These are phyloP conservation scores for Isotomurus palustris DNA, from an alignment of 2,888 invertebrate species.

Conservation along the genomic window DNA sequence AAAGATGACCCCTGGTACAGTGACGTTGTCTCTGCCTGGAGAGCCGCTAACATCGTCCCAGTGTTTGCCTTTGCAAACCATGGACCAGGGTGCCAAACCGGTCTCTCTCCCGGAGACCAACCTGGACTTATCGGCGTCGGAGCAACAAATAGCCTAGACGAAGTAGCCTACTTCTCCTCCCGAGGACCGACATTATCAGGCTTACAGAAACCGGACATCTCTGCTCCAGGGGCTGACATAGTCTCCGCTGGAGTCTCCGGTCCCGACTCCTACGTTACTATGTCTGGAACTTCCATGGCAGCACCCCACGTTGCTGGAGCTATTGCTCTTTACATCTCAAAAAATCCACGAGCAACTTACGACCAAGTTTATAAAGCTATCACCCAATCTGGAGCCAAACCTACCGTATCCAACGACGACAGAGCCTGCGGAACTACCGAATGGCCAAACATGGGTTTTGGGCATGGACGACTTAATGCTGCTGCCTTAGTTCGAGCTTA, in stretches of 20 bases:
- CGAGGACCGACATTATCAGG: slow-evolving; percentile 5
- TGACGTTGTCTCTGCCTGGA: background rate
- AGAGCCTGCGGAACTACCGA: no score
- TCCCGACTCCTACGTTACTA: slow-evolving; percentile 3
- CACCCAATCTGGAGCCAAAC: no score
- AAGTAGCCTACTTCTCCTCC: slow-evolving; percentile 9
- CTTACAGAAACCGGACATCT: slow-evolving; percentile 9
- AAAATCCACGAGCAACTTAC: no score
- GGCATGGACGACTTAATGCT: no score
- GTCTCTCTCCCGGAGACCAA: slow-evolving; percentile 13
- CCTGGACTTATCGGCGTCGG: slow-evolving; percentile 5
- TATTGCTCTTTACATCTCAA: no score
- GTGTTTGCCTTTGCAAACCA: slow-evolving; percentile 14
- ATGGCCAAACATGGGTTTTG: no score
- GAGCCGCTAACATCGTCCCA: background rate
- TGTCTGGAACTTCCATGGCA: slow-evolving; percentile 24
- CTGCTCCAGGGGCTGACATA: slow-evolving; percentile 15
- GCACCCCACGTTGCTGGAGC: no score
- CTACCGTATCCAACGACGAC: no score
- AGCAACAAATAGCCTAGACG: slow-evolving; percentile 8
- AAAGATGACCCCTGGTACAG: background rate
- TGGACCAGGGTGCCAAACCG: slow-evolving; percentile 6
- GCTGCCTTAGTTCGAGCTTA: no score
- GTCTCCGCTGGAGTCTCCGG: background rate
- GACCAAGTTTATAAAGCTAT: no score